Base-by-base conservation (phyloP, 2,888 invertebrate species). In the Elmis aenea region DNA sequence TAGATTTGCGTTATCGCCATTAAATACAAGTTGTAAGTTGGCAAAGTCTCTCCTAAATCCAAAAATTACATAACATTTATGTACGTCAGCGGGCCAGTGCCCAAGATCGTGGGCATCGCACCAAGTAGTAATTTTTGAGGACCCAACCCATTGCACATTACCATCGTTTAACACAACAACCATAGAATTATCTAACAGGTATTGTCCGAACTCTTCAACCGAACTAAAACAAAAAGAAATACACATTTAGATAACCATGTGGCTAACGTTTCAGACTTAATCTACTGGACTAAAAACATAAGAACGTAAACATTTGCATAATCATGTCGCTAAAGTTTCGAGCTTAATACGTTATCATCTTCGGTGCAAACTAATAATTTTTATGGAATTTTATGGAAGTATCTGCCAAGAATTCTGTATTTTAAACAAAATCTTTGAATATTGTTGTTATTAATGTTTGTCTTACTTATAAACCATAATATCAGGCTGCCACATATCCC, bases 401-500 rank as follows among this genome's bases (percentile, higher is more conserved):
- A n/a, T n/a, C n/a, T n/a, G n/a, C n/a, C n/a, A n/a, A n/a, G n/a
- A n/a, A n/a, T n/a, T n/a, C n/a, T n/a, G n/a, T n/a, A n/a, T n/a
- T n/a, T n/a, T n/a, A n/a, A n/a, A n/a, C n/a, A n/a, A n/a, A n/a
- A n/a, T n/a, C n/a, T n/a, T n/a, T n/a, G n/a, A n/a, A n/a, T n/a
- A n/a, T n/a, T n/a, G n/a, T n/a, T n/a, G n/a, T n/a, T n/a, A n/a
- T n/a, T n/a, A n/a, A n/a, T n/a, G n/a, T n/a, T n/a, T n/a, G n/a
- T n/a, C n/a, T n/a, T 57, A 70, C 69, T 68, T 68, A 40, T 55
- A 58, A 9, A 76, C 63, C 16, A 69, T 65, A 27, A 79, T 66
- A 29, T 70, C 68, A 0, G 80, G 79, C 25, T 67, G 71, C 79
- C 79, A 80, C 35, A 78, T 73, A 59, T 77, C 74, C n/a, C 72